Evolutionary conservation across 1,140 invertebrate genomes (phyloP).

Genomic region (Scaptomyza hsui): DNA sequence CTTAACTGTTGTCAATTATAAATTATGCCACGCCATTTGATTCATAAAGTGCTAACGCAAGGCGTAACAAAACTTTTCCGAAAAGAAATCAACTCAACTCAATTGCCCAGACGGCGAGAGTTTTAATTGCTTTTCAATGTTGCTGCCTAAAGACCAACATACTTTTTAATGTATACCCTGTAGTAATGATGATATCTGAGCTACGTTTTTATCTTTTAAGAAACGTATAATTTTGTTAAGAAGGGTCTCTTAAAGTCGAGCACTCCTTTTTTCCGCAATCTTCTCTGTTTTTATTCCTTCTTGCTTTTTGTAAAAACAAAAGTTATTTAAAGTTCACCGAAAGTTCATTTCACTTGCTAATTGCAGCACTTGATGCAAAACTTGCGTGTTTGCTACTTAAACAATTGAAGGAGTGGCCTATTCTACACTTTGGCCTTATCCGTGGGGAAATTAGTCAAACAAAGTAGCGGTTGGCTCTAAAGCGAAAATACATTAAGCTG

Average conservation of each 20-base stretch:
- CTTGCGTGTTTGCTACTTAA: constrained; percentile 52
- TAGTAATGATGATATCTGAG: no score
- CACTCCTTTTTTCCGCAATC: neutral
- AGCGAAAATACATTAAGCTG: constrained; percentile 78
- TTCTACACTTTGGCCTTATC: constrained; percentile 9
- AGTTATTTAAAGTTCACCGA: constrained; percentile 32
- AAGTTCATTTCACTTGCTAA: constrained; percentile 77
- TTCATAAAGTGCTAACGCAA: constrained; percentile 28
- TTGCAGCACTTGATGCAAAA: constrained; percentile 64
- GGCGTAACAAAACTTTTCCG: constrained; percentile 41
- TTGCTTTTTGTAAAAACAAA: constrained; percentile 4
- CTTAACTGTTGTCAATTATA: constrained; percentile 63
- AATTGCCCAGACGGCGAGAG: constrained; percentile 27
- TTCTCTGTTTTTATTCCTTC: neutral
- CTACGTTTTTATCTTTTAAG: no score
- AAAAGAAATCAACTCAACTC: constrained; percentile 38
- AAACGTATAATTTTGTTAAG: no score
- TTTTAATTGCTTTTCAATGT: constrained; percentile 75
- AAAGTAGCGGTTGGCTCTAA: constrained; percentile 56
- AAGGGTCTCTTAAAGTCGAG: neutral
- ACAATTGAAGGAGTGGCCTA: constrained; percentile 36
- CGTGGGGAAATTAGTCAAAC: constrained; percentile 68
- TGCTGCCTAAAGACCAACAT: neutral
- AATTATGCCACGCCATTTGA: constrained; percentile 48
- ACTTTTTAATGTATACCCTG: constrained; percentile 1